Evolutionary conservation across 1,140 invertebrate species (phyloP).

Genomic region (Microplitis mediator): DNA sequence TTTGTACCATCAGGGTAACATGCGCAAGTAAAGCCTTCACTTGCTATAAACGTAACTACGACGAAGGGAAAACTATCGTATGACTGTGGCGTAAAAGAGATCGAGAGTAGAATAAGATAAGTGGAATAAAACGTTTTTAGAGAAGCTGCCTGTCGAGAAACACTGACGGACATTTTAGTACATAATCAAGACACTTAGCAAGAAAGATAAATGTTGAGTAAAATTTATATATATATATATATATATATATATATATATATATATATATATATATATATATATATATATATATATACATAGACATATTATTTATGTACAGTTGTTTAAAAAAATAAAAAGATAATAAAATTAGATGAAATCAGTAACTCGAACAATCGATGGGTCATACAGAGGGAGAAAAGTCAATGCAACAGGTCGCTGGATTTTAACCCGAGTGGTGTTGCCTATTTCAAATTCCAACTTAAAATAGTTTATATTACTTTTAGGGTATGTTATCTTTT

Average conservation of each 20-base stretch:
- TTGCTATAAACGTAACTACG: background rate
- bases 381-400: slow-evolving; percentile 8
- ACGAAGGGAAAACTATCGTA: slow-evolving; percentile 21
- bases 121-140: background rate
- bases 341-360: too few relatives aligned
- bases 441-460: too few relatives aligned
- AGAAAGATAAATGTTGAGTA: background rate
- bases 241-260: too few relatives aligned
- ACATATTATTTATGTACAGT: too few relatives aligned
- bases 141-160: background rate
- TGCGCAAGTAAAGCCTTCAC: slow-evolving; percentile 33
- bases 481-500: too few relatives aligned
- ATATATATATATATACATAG: background rate
- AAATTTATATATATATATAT: background rate
- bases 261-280: background rate
- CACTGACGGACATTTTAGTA: too few relatives aligned
- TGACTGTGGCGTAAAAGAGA: background rate
- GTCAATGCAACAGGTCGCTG: slow-evolving; percentile 30
- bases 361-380: too few relatives aligned
- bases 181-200: background rate
- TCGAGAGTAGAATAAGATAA: slow-evolving; percentile 4
- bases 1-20: slow-evolving; percentile 59
- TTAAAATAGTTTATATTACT: too few relatives aligned
- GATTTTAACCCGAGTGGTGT: slow-evolving; percentile 23
- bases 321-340: too few relatives aligned